These are phyloP conservation scores for Tenthredo mesomela DNA, from an alignment of 2,888 invertebrate species.

Conservation along the genomic window DNA sequence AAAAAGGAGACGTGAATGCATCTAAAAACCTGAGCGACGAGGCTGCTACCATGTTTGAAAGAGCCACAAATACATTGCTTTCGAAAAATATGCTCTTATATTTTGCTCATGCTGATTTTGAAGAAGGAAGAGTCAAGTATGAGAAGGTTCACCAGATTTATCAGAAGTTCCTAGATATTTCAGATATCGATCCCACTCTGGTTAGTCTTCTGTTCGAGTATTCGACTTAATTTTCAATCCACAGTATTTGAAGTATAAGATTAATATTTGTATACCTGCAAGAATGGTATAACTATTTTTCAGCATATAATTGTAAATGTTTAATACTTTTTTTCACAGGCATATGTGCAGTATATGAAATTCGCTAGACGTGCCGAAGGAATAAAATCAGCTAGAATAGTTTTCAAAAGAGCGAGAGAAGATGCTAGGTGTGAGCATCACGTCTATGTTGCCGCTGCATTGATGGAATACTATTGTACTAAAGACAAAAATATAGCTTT, in stretches of 20 bases:
- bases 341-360: slow-evolving; percentile 99
- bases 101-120: slow-evolving; percentile 99
- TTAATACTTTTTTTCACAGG: slow-evolving; percentile 79
- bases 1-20: slow-evolving; percentile 97
- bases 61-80: slow-evolving; percentile 93
- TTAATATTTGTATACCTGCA: not conserved
- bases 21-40: slow-evolving; percentile 96
- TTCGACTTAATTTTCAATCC: slow-evolving; percentile 36
- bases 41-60: slow-evolving; percentile 96
- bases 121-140: slow-evolving; percentile 97
- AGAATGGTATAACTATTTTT: not conserved
- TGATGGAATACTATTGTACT: slow-evolving; percentile 99
- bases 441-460: slow-evolving; percentile 97
- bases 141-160: slow-evolving; percentile 98
- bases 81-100: slow-evolving; percentile 96
- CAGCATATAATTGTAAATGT: slow-evolving; percentile 68
- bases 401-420: slow-evolving; percentile 97
- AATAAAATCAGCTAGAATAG: slow-evolving; percentile 95
- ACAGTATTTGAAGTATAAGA: not conserved
- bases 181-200: slow-evolving; percentile 96
- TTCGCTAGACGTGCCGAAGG: slow-evolving; percentile 98
- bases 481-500: slow-evolving; percentile 99
- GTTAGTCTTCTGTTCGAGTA: slow-evolving; percentile 78
- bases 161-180: slow-evolving; percentile 92
- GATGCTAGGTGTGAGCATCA: slow-evolving; percentile 91